A percentile compares a stretch with the other conserved stretches of the same genome.
phyloP scores from a whole-genome alignment of 2,888 invertebrate species.

The Eugnorisma glareosa region DNA sequence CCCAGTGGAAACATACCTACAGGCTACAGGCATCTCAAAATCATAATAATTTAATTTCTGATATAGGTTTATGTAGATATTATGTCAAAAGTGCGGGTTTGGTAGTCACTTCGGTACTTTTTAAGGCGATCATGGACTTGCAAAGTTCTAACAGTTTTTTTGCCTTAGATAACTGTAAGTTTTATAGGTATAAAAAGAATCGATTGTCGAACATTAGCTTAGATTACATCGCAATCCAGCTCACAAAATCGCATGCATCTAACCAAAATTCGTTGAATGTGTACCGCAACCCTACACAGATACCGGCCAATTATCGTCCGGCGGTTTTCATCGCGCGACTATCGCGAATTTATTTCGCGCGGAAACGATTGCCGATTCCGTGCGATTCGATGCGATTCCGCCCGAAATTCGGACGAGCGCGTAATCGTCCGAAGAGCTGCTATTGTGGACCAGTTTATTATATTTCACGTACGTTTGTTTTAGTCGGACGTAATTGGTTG shows the following conservation, averaged over 20 bases:
- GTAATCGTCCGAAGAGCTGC: slow-evolving; percentile 46
- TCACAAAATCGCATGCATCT: slow-evolving; percentile 10
- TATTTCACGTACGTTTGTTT: slow-evolving; percentile 51
- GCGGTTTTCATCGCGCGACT: slow-evolving; percentile 59
- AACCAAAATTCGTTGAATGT: slow-evolving; percentile 8
- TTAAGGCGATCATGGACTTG: too few species aligned
- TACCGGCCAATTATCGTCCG: slow-evolving; percentile 57
- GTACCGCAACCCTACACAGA: slow-evolving; percentile 52
- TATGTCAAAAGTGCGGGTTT: not conserved
- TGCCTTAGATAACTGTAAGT: not conserved
- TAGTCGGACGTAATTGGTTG: slow-evolving; percentile 46
- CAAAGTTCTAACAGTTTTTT: not conserved
- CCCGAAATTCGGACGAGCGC: slow-evolving; percentile 38
- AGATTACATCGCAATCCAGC: not conserved
- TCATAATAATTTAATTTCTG: not conserved
- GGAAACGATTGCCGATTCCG: slow-evolving; percentile 48
- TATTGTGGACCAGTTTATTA: slow-evolving; percentile 52
- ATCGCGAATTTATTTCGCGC: slow-evolving; percentile 61
- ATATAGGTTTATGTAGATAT: not conserved
- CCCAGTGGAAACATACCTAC: not conserved
- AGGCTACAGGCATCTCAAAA: not conserved
- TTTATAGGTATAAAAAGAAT: not conserved
- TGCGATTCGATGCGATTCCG: slow-evolving; percentile 46
- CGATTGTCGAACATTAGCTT: not conserved
- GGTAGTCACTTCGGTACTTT: not conserved